Conservation (phyloP, 2,113 vertebrate genomes). For the Channa argus region DNA sequence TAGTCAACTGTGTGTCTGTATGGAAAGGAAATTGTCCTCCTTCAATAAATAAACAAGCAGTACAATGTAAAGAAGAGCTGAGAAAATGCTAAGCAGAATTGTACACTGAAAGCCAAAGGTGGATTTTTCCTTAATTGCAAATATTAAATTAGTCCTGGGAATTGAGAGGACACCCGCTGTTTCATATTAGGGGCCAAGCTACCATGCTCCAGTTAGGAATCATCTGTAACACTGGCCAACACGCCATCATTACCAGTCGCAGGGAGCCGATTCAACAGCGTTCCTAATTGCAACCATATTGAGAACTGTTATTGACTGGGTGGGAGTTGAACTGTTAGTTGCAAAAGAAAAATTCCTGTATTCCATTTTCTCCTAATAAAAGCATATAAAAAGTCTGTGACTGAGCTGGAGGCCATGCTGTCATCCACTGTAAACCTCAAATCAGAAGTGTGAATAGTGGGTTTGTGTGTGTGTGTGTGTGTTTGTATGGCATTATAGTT, state of each 20-base stretch:
- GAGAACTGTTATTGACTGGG: slow-evolving; percentile 75
- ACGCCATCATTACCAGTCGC: slow-evolving; percentile 75
- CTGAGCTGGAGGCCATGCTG: slow-evolving; percentile 78
- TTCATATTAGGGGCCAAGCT: slow-evolving; percentile 48
- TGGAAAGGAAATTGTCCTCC: background rate
- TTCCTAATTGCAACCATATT: slow-evolving; percentile 79
- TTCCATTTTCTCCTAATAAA: slow-evolving; percentile 80
- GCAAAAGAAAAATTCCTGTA: slow-evolving; percentile 71
- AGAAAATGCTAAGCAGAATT: slow-evolving; percentile 8
- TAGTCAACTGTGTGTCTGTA: slow-evolving; percentile 14
- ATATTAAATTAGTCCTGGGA: slow-evolving; percentile 41
- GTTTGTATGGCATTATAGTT: slow-evolving; percentile 71
- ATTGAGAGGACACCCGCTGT: slow-evolving; percentile 48
- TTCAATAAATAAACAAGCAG: slow-evolving; percentile 41
- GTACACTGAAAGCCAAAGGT: slow-evolving; percentile 13
- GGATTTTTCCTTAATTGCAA: slow-evolving; percentile 53
- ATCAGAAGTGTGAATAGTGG: slow-evolving; percentile 79
- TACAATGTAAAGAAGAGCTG: background rate
- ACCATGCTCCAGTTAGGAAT: slow-evolving; percentile 54
- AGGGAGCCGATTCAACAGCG: slow-evolving; percentile 71
- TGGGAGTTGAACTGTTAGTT: slow-evolving; percentile 64
- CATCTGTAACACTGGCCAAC: slow-evolving; percentile 62
- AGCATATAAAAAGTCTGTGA: slow-evolving; percentile 79
- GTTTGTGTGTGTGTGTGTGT: slow-evolving; percentile 46
- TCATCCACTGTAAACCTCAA: slow-evolving; percentile 79